These are phyloP conservation scores for Brachionus manjavacas DNA, from an alignment of 1,140 invertebrate species.

Conservation along the genomic window DNA sequence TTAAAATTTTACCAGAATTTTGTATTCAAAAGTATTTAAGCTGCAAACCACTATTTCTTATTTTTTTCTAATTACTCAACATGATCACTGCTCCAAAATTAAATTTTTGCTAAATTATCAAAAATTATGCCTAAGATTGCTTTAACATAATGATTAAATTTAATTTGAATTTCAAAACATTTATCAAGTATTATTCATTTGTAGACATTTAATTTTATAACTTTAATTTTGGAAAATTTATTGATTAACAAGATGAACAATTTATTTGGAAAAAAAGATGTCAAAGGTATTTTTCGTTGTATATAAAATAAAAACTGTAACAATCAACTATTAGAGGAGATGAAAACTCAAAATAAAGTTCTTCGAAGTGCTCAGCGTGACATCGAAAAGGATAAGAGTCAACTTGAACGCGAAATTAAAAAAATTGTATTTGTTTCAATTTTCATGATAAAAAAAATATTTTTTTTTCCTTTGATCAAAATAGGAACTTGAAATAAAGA, in stretches of 20 bases:
- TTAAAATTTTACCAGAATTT: too few relatives aligned
- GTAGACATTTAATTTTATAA: too few relatives aligned
- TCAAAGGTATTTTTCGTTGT: neutral
- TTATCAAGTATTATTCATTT: too few relatives aligned
- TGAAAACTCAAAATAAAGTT: slow-evolving; percentile 72
- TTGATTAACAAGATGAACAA: slow-evolving; percentile 7
- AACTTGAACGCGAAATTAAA: slow-evolving; percentile 80
- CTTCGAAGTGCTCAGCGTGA: slow-evolving; percentile 74
- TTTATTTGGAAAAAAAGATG: slow-evolving; percentile 15
- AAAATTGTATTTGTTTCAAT: slow-evolving; percentile 66
- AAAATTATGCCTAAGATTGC: too few relatives aligned
- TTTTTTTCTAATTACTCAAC: too few relatives aligned
- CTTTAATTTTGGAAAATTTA: neutral
- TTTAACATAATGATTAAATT: too few relatives aligned
- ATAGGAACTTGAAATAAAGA: slow-evolving; percentile 80
- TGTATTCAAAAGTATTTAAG: too few relatives aligned
- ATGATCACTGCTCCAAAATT: too few relatives aligned
- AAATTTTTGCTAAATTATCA: too few relatives aligned
- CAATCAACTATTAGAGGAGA: slow-evolving; percentile 56
- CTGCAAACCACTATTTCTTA: too few relatives aligned
- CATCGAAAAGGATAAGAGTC: slow-evolving; percentile 71
- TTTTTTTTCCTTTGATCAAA: slow-evolving; percentile 44
- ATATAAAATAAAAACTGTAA: too few relatives aligned
- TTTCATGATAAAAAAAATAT: slow-evolving; percentile 16
- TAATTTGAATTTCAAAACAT: too few relatives aligned